phyloP scores from a whole-genome alignment of 2,113 vertebrate species.

The Oxyruncus cristatus region DNA sequence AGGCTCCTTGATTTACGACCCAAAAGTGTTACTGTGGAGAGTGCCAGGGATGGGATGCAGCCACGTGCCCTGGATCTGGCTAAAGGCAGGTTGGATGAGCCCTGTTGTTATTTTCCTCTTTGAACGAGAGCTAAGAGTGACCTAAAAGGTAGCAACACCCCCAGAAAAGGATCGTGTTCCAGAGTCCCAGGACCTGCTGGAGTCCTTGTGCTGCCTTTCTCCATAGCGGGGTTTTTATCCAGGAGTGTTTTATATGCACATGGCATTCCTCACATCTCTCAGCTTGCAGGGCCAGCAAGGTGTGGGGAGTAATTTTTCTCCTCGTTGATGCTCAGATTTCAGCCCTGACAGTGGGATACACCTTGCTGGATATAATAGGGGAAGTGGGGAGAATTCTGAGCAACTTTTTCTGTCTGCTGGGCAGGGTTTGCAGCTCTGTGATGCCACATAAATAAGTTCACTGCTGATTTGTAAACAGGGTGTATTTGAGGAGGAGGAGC shows the following conservation, averaged over 20 bases:
- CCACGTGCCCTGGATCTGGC: neutral
- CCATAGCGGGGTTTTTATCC: neutral
- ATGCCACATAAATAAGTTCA: neutral
- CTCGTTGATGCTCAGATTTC: neutral
- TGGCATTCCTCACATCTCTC: neutral
- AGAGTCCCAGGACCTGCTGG: neutral
- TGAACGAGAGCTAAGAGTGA: neutral
- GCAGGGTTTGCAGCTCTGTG: neutral
- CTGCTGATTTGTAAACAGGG: constrained; percentile 28
- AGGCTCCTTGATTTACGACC: neutral
- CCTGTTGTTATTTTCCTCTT: neutral
- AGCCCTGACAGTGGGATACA: constrained; percentile 25
- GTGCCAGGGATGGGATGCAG: neutral
- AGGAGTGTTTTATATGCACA: neutral
- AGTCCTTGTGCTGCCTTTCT: neutral
- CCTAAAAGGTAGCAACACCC: neutral
- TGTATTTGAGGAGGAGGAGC: neutral
- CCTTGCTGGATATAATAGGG: neutral
- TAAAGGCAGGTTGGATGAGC: neutral
- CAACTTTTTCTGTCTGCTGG: neutral
- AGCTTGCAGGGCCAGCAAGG: neutral
- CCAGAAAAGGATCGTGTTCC: neutral
- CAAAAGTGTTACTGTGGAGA: neutral
- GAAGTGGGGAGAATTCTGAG: neutral
- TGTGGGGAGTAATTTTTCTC: constrained; percentile 17